Base-by-base conservation (phyloP, 2,888 invertebrate genomes). In the Pachymerium ferrugineum region DNA sequence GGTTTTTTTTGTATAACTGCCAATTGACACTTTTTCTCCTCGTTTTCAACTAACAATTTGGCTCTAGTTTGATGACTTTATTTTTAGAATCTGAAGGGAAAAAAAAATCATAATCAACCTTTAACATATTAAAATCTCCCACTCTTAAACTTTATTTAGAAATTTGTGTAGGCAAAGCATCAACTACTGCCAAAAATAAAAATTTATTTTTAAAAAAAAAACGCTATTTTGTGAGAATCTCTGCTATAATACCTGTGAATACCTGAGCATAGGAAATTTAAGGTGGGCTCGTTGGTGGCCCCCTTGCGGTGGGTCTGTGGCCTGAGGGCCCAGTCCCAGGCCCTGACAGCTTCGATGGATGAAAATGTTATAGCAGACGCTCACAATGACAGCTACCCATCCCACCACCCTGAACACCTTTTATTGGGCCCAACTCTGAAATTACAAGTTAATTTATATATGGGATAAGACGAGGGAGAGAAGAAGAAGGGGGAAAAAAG, bases 341-440 rank as follows among this genome's bases (percentile, higher is more conserved):
- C 62, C 62, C 62, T 62, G 62, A 62, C 62, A 62, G 62, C 62
- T 62, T 62, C 62, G 62, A 62, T 62, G 62, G 62, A 62, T 62
- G 62, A 62, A 62, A 62, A 62, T 62, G 62, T 62, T 62, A 62
- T 62, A 62, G 62, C 62, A 62, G 62, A 25, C 62, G 62, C 62
- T 62, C 62, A 62, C 62, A 62, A 62, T 62, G 62, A 62, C 62
- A 62, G 62, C 62, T 62, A 10, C 28, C 62, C 62, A 28, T 1
- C 62, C 62, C 62, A 62, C 28, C 62, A 25, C 28, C 62, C 62
- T 28, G 28, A 22, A 3, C 62, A 25, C 28, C 25, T 62, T 62
- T 62, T 62, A 62, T 62, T 62, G 62, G 62, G 28, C 25, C 12
- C 38, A n/a, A 38, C 38, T 38, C 62, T 25, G 62, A 10, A 62